Percentiles rank a stretch among this genome's conserved stretches.
These are phyloP conservation scores for Tortrix viridana DNA, from an alignment of 2,888 invertebrate species.

Conservation along the genomic window DNA sequence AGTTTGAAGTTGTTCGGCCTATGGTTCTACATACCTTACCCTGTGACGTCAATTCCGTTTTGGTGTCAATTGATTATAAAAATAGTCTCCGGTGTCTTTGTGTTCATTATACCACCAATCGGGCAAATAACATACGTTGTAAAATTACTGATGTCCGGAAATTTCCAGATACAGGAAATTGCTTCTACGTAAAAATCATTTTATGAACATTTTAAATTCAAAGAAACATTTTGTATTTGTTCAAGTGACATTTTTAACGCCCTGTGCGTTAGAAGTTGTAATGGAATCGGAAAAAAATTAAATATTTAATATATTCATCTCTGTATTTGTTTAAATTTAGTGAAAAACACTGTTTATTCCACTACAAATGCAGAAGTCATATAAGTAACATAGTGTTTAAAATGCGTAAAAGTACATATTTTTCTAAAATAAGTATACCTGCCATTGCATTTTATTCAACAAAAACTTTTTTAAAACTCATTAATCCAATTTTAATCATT, in stretches of 20 bases:
- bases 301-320: too few relatives aligned
- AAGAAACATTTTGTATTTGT: neutral
- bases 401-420: too few relatives aligned
- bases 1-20: slow-evolving; percentile 53
- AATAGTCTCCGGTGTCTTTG: slow-evolving; percentile 46
- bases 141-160: slow-evolving; percentile 50
- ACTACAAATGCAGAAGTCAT: too few relatives aligned
- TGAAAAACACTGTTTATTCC: too few relatives aligned
- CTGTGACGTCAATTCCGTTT: slow-evolving; percentile 48
- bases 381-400: too few relatives aligned
- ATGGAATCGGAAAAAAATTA: too few relatives aligned
- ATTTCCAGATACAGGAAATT: slow-evolving; percentile 56
- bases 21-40: slow-evolving; percentile 59
- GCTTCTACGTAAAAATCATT: slow-evolving; percentile 57
- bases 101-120: slow-evolving; percentile 53
- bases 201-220: neutral
- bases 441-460: too few relatives aligned
- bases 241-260: neutral
- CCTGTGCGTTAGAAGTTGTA: too few relatives aligned
- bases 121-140: slow-evolving; percentile 54
- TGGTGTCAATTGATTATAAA: slow-evolving; percentile 49
- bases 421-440: too few relatives aligned
- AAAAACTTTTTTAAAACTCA: too few relatives aligned
- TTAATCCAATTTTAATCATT: too few relatives aligned
- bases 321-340: too few relatives aligned